Conservation (phyloP, 2,888 invertebrate genomes). For the Glyphotaelius pellucidus region DNA sequence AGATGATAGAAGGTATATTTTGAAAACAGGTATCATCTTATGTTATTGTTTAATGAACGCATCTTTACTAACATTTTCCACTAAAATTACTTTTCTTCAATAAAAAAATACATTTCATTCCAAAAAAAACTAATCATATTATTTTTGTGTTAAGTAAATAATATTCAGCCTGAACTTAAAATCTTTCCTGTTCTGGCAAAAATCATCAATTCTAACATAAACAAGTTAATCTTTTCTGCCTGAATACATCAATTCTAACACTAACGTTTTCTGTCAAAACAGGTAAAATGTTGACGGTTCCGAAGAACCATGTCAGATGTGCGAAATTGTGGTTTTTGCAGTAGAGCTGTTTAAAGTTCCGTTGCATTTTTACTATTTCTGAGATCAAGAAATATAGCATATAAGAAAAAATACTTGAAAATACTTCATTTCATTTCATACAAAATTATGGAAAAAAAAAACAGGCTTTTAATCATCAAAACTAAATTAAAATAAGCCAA, state of each 20-base stretch:
- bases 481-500: too few relatives aligned
- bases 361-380: too few relatives aligned
- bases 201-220: background rate
- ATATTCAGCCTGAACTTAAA: background rate
- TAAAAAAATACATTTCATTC: background rate
- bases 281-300: background rate
- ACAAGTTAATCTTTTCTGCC: too few relatives aligned
- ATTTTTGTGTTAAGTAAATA: background rate
- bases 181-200: background rate
- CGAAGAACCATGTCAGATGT: too few relatives aligned
- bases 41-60: background rate
- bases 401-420: too few relatives aligned
- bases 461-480: too few relatives aligned
- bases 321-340: too few relatives aligned
- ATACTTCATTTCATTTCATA: too few relatives aligned
- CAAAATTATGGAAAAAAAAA: too few relatives aligned
- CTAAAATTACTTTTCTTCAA: background rate
- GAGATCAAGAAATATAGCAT: too few relatives aligned
- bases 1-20: slow-evolving; percentile 20
- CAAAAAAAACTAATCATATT: background rate
- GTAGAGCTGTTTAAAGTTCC: too few relatives aligned
- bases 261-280: background rate
- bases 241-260: background rate
- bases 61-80: background rate
- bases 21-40: slow-evolving; percentile 32